Percentiles rank a stretch among this genome's conserved stretches.
These are phyloP conservation scores for Brachylomia viminalis DNA, from an alignment of 2,888 invertebrate species.

Conservation along the genomic window DNA sequence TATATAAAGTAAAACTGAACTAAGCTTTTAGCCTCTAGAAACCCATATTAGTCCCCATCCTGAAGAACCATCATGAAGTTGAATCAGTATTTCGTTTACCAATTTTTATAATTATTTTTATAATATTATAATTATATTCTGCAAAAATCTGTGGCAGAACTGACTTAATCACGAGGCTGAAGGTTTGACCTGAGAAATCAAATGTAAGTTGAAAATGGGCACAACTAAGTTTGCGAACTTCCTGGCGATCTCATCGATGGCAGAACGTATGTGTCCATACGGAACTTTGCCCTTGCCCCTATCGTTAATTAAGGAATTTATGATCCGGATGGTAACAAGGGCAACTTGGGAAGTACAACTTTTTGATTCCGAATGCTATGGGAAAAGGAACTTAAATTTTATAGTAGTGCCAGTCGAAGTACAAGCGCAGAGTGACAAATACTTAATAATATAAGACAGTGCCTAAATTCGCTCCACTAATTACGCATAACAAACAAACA, in stretches of 20 bases:
- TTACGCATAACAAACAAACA: conserved; percentile 26
- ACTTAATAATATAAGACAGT: not conserved
- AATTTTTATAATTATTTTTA: not conserved
- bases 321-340: not conserved
- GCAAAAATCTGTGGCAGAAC: not conserved
- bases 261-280: not conserved
- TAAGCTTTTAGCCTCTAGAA: not conserved
- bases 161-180: not conserved
- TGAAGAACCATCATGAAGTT: not conserved
- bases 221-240: conserved; percentile 18
- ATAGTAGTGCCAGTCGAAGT: not conserved
- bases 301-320: not conserved
- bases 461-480: conserved; percentile 4
- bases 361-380: not conserved
- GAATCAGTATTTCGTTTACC: not conserved
- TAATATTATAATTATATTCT: too few species aligned
- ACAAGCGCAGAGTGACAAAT: not conserved
- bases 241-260: not conserved
- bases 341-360: not conserved
- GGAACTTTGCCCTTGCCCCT: not conserved
- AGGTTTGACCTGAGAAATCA: not conserved
- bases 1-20: not conserved
- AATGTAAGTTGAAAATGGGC: not conserved
- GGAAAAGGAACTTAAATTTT: not conserved
- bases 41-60: not conserved